Evolutionary conservation across 2,888 invertebrate species (phyloP).

Genomic region (Anticlea derivata): DNA sequence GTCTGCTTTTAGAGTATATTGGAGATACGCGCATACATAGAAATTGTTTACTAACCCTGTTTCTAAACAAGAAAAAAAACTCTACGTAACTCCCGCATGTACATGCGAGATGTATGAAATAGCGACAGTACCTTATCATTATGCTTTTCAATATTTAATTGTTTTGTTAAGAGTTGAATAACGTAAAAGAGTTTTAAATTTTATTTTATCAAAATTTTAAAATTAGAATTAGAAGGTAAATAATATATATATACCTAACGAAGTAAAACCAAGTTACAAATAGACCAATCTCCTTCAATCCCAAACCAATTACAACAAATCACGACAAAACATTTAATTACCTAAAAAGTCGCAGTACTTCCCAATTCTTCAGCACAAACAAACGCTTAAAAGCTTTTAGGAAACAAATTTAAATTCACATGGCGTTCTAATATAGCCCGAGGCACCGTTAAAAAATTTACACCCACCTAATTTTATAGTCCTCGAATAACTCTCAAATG

Average conservation of each 20-base stretch:
- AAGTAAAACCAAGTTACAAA: conserved; percentile 16
- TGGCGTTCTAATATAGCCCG: conserved; percentile 50
- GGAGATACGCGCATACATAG: too few relatives aligned
- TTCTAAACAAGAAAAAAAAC: too few relatives aligned
- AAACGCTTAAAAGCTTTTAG: conserved; percentile 47
- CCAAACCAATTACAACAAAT: conserved; percentile 25
- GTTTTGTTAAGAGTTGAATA: too few relatives aligned
- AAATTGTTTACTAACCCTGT: too few relatives aligned
- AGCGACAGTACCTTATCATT: too few relatives aligned
- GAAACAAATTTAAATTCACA: conserved; percentile 56
- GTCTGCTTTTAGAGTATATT: too few relatives aligned
- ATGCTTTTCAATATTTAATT: too few relatives aligned
- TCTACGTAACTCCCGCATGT: too few relatives aligned
- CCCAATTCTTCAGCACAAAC: conserved; percentile 40
- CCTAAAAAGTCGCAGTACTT: conserved; percentile 25
- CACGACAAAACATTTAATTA: conserved; percentile 30
- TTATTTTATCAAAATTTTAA: too few relatives aligned
- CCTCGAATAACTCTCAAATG: conserved; percentile 51
- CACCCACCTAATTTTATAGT: conserved; percentile 64
- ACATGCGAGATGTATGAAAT: too few relatives aligned
- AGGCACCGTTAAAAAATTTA: conserved; percentile 56
- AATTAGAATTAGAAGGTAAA: conserved; percentile 2
- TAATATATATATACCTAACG: not conserved
- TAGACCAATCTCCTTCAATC: conserved; percentile 18
- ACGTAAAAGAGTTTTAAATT: too few relatives aligned